Evolutionary conservation across 1,140 invertebrate genomes (phyloP), one percentile per base, ranked within the genome.

Genomic region (Hyles vespertilio): DNA sequence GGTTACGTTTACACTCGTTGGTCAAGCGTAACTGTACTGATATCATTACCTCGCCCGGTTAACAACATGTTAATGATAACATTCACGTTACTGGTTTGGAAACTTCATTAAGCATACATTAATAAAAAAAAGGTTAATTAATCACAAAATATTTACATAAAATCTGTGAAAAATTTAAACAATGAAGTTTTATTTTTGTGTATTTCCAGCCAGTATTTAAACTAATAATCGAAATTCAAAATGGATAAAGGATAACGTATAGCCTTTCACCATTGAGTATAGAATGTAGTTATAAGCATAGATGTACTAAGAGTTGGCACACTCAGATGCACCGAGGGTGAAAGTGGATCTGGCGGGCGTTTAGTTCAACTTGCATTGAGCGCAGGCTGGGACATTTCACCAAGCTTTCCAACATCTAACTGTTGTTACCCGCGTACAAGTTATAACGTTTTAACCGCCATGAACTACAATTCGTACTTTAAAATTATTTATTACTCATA

Each of bases 281-380:
- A 40, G 36, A 40, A 8, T 0, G 8, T 8, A 40, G 36, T 40
- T 40, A 40, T 48, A 22, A 48, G n/a, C 46, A 4, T 48, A 48
- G n/a, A 5, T 12, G 48, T 56, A 54, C 43, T 53, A 10, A 49
- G 48, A 45, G 52, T 59, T 56, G 52, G 44, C 60, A 61, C 50
- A 46, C 51, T 67, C 53, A 47, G 51, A 70, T 65, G 62, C 61
- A 67, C 58, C 47, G 61, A 70, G 45, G 64, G 77, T 73, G 81
- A 84, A 84, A 81, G 81, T 81, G 60, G 69, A 58, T 63, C 61
- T 65, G 61, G 67, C 52, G 22, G 22, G 22, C 50, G 72, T 69
- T 70, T 64, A 69, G 65, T 58, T 59, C 32, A 49, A 53, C 56
- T 67, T 64, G 59, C 49, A 63, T 58, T 58, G 48, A 64, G 57